Percentiles rank a stretch among this genome's conserved stretches.
These are phyloP conservation scores for Melinopterus prodromus DNA, from an alignment of 2,888 invertebrate genomes.

Conservation along the genomic window DNA sequence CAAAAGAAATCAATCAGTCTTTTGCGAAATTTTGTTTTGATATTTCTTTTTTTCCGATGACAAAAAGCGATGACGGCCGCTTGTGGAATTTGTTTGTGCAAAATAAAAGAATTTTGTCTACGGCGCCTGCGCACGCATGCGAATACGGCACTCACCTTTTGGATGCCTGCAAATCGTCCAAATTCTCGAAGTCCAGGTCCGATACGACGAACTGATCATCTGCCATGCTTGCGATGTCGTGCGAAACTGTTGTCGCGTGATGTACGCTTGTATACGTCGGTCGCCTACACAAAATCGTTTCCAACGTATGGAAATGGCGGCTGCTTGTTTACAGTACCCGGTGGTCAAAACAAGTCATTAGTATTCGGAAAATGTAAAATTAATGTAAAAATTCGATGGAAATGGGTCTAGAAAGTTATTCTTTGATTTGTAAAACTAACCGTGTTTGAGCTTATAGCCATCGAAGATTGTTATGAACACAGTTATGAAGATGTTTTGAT, in stretches of 20 bases:
- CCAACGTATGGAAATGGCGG: constrained; percentile 35
- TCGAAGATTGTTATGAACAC: neutral
- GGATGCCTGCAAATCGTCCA: constrained; percentile 28
- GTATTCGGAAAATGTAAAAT: constrained; percentile 20
- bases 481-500: neutral
- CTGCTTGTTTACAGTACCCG: constrained; percentile 29
- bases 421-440: neutral
- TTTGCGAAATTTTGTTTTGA: constrained; percentile 28
- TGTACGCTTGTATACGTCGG: neutral
- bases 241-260: neutral
- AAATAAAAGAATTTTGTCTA: constrained; percentile 35
- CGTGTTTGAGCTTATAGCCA: neutral
- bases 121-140: constrained; percentile 5
- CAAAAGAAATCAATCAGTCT: neutral
- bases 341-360: neutral
- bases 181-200: constrained; percentile 39
- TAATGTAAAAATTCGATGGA: neutral
- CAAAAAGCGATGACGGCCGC: constrained; percentile 15
- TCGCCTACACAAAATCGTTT: constrained; percentile 32
- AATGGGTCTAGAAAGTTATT: neutral
- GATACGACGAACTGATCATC: constrained; percentile 40
- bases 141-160: constrained; percentile 35
- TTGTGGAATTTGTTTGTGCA: constrained; percentile 5
- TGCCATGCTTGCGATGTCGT: constrained; percentile 33
- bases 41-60: constrained; percentile 28